Percentiles rank a stretch among this genome's conserved stretches.
These are phyloP conservation scores for Drosophila kepulauana DNA, from an alignment of 1,140 invertebrate genomes.

Conservation along the genomic window DNA sequence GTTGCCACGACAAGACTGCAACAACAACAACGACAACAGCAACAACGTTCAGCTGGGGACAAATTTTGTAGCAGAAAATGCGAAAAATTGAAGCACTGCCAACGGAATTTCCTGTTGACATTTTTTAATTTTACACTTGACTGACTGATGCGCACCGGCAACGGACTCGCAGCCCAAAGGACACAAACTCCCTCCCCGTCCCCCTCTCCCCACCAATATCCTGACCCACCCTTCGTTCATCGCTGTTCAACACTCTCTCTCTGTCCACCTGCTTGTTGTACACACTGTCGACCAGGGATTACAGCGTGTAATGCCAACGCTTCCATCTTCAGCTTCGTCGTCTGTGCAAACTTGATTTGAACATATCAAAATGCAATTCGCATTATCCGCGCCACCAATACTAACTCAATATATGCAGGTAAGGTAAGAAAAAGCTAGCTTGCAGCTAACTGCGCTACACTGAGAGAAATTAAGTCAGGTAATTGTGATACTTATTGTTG, in stretches of 20 bases:
- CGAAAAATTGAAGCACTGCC: constrained; percentile 74
- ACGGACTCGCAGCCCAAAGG: constrained; percentile 13
- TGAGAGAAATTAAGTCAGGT: background rate
- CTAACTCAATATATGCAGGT: background rate
- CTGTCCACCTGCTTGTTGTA: background rate
- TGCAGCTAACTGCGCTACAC: background rate
- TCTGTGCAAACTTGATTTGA: constrained; percentile 21
- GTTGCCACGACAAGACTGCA: background rate
- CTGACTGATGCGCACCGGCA: constrained; percentile 56
- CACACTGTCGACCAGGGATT: constrained; percentile 7
- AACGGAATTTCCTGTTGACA: constrained; percentile 81
- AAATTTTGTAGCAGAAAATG: constrained; percentile 61
- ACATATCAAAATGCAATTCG: constrained; percentile 47
- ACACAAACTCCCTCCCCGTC: background rate
- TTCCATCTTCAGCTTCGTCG: background rate
- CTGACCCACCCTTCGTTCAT: constrained; percentile 3
- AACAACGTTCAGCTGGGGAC: constrained; percentile 7
- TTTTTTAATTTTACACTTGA: constrained; percentile 83
- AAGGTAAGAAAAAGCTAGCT: constrained; percentile 9
- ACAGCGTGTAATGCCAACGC: background rate
- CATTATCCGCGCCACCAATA: constrained; percentile 4
- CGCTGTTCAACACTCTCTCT: no score
- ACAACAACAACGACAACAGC: constrained; percentile 10
- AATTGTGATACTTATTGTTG: background rate
- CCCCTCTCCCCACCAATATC: background rate